Conservation (phyloP, 2,797 vertebrate genomes). For the Pteropus rufus region DNA sequence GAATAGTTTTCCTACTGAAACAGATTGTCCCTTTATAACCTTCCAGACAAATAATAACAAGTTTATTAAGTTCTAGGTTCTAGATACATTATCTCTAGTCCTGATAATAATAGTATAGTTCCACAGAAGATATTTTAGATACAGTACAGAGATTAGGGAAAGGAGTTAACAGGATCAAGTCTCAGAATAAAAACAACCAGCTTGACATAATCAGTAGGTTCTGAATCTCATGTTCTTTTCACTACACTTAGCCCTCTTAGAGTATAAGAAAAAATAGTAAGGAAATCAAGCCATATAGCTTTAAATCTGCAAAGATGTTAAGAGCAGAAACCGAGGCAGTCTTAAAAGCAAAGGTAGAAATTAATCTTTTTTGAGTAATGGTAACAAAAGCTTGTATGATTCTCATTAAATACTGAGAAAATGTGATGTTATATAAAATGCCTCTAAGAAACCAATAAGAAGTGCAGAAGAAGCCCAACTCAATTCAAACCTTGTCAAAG, state of each 20-base stretch:
- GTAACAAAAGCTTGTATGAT: not conserved
- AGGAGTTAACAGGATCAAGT: not conserved
- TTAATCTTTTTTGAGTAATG: not conserved
- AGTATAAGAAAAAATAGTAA: not conserved
- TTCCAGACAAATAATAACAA: not conserved
- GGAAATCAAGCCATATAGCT: not conserved
- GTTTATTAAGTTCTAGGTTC: not conserved
- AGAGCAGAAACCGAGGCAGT: not conserved
- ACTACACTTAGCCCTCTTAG: not conserved
- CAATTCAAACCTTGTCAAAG: not conserved
- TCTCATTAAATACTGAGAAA: not conserved
- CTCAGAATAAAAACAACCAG: not conserved
- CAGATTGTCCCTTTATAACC: not conserved
- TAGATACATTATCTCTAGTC: not conserved
- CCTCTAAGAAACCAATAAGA: not conserved
- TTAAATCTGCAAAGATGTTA: not conserved
- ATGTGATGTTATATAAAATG: not conserved
- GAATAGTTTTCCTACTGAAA: conserved; percentile 12
- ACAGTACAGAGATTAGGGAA: not conserved
- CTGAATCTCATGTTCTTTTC: not conserved
- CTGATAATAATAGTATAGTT: not conserved
- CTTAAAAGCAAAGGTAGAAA: not conserved
- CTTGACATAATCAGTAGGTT: not conserved
- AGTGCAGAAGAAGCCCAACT: not conserved
- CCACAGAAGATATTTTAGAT: not conserved